Base-by-base conservation (phyloP, 1,140 invertebrate genomes). In the Ceratitis capitata region DNA sequence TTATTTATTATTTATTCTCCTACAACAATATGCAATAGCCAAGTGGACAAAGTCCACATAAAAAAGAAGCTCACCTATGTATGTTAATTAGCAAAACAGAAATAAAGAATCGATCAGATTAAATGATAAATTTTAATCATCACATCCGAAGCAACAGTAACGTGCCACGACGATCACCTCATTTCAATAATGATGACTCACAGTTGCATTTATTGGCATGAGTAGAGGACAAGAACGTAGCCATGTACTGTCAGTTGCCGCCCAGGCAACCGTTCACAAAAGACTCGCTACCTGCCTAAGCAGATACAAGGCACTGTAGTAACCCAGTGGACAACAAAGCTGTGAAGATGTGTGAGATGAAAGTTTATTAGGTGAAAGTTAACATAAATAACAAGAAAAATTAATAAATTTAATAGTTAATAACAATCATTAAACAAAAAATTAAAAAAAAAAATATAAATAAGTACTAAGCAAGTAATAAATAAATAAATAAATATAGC, bases 101-200 rank as follows among this genome's bases (percentile, higher is more conserved):
- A 7, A 39, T n/a, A 45, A 14, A 23, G 45, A 78, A 2, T 39
- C 14, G 2, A 78, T 14, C 19, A 78, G 19, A 78, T 23, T 23
- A 45, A 78, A 78, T 19, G 45, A 78, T 45, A 45, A n/a, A 78
- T 78, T 78, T 78, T 26, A 45, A 78, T 78, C 14, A 78, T 42
- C 69, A 78, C 69, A 78, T 47, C 35, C 42, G 69, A 5, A 39
- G 39, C n/a, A 78, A 47, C n/a, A 78, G 45, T 78, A 45, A 42
- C 7, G n/a, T 42, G 69, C 69, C n/a, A n/a, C n/a, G n/a, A 78
- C 69, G 39, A 78, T 42, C 69, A 47, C 19, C 6, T 19, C 39
- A 26, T 45, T 45, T n/a, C 39, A 78, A n/a, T n/a, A n/a, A 78
- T 47, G 69, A 78, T 78, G 69, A 78, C 69, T 78, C 69, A 78